A percentile compares a stretch with the other conserved stretches of the same genome.
Evolutionary conservation across 1,140 invertebrate genomes (phyloP).

Genomic region (Rhopalosiphum maidis): DNA sequence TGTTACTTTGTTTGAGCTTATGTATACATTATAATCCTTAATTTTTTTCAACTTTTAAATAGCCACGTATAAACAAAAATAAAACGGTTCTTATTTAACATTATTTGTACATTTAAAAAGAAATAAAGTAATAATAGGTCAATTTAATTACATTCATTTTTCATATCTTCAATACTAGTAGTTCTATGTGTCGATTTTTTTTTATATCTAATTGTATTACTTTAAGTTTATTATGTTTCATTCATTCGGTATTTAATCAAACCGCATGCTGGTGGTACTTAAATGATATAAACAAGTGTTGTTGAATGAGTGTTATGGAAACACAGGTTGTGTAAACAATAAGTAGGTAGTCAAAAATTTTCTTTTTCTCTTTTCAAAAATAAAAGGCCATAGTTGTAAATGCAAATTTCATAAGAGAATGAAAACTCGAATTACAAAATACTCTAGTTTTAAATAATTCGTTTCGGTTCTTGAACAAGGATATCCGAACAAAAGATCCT

Average conservation of each 20-base stretch:
- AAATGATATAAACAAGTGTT: not conserved
- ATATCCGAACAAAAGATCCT: not conserved
- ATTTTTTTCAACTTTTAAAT: not conserved
- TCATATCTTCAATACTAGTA: not conserved
- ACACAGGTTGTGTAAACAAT: not conserved
- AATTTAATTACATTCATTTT: not conserved
- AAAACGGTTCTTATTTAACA: not conserved
- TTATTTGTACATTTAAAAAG: not conserved
- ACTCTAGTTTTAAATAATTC: conserved; percentile 23
- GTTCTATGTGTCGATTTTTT: not conserved
- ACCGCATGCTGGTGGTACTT: not conserved
- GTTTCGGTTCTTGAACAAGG: conserved; percentile 18
- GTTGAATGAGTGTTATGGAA: not conserved
- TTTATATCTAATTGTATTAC: not conserved
- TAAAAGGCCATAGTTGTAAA: conserved; percentile 14
- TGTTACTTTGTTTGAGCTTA: not conserved
- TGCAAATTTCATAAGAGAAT: not conserved
- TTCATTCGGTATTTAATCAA: not conserved
- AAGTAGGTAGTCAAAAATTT: not conserved
- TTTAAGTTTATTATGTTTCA: not conserved
- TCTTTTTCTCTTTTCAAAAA: not conserved
- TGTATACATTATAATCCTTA: not conserved
- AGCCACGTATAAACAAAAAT: not conserved
- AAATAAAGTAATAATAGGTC: not conserved
- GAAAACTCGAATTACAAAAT: not conserved